phyloP scores from a whole-genome alignment of 2,113 vertebrate genomes.

The Brienomyrus brachyistius region DNA sequence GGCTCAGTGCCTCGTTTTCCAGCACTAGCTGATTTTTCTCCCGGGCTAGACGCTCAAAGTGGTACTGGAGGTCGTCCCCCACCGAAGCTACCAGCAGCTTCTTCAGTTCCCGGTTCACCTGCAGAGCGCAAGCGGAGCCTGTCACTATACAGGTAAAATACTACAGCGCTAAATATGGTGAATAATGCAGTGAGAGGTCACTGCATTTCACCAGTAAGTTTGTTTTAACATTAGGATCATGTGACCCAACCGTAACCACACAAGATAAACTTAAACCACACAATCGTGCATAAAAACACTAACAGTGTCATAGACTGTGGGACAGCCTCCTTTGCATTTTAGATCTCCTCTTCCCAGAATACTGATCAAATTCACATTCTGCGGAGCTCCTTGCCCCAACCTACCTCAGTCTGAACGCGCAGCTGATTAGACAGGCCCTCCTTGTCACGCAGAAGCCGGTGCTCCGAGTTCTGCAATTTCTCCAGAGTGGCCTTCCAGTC shows the following conservation, averaged over 20 bases:
- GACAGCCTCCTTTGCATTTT: not conserved
- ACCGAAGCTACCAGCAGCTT: constrained; percentile 91
- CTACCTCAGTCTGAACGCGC: constrained; percentile 87
- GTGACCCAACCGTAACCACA: not conserved
- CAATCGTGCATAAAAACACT: not conserved
- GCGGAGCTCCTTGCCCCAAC: not conserved
- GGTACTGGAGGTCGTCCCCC: constrained; percentile 90
- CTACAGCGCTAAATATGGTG: not conserved
- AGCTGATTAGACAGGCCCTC: constrained; percentile 93
- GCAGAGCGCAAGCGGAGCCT: constrained; percentile 8
- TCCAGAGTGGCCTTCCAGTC: constrained; percentile 72
- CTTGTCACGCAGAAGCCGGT: constrained; percentile 84
- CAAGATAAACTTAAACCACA: not conserved
- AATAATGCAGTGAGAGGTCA: not conserved
- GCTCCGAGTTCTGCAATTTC: constrained; percentile 87
- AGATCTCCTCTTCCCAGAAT: not conserved
- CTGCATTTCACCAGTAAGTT: not conserved
- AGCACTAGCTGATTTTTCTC: constrained; percentile 93
- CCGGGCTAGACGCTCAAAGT: constrained; percentile 85
- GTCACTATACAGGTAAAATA: not conserved
- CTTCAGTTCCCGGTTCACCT: constrained; percentile 96
- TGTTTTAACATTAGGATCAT: not conserved
- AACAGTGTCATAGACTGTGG: not conserved
- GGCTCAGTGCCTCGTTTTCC: constrained; percentile 80
- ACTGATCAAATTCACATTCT: not conserved